phyloP scores from a whole-genome alignment of 2,888 invertebrate species.

The Phania funesta region DNA sequence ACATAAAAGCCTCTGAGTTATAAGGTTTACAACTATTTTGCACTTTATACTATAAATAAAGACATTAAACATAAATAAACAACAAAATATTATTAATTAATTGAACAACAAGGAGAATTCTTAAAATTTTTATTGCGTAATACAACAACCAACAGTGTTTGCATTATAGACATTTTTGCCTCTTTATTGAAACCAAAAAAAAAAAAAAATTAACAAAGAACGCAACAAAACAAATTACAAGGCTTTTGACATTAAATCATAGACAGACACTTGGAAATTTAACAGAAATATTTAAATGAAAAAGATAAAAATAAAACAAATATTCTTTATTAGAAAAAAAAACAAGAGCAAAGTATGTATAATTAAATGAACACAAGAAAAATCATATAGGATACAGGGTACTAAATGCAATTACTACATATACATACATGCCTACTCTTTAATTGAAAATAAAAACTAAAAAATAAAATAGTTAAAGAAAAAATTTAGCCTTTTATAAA shows the following conservation, averaged over 20 bases:
- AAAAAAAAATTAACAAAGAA: not conserved
- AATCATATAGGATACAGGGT: slow-evolving; percentile 91
- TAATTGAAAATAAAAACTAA: slow-evolving; percentile 45
- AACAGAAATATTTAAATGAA: slow-evolving; percentile 31
- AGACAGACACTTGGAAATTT: slow-evolving; percentile 37
- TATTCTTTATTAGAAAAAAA: slow-evolving; percentile 36
- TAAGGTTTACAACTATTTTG: slow-evolving; percentile 68
- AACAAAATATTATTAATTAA: slow-evolving; percentile 31
- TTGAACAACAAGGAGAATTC: slow-evolving; percentile 23
- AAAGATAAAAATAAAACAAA: not conserved
- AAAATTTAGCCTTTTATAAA: slow-evolving; percentile 68
- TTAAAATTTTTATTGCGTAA: slow-evolving; percentile 50
- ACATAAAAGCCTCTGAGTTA: slow-evolving; percentile 64
- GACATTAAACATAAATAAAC: slow-evolving; percentile 35
- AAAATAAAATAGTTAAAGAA: not conserved
- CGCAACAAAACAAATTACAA: slow-evolving; percentile 14
- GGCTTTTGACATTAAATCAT: slow-evolving; percentile 47
- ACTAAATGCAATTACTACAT: slow-evolving; percentile 94
- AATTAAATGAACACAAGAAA: slow-evolving; percentile 47
- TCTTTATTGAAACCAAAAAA: slow-evolving; percentile 52
- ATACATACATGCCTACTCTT: slow-evolving; percentile 63
- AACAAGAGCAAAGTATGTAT: slow-evolving; percentile 59
- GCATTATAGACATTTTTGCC: slow-evolving; percentile 59
- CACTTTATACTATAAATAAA: slow-evolving; percentile 63
- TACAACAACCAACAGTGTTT: slow-evolving; percentile 21